Conservation (phyloP, 2,113 vertebrate genomes). For the Echinops telfairi region DNA sequence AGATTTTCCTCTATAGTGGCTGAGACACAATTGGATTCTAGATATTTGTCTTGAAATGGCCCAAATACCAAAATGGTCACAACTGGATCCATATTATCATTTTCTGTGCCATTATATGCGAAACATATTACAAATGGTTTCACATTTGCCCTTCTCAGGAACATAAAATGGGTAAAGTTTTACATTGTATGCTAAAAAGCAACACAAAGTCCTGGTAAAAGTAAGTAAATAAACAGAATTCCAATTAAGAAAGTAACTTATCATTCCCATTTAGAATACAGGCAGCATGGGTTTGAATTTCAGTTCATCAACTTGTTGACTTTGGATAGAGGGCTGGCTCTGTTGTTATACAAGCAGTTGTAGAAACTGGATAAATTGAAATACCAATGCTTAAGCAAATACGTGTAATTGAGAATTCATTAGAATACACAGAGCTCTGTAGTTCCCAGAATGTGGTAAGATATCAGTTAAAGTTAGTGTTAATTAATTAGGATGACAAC, state of each 20-base stretch:
- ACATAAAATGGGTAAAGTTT: neutral
- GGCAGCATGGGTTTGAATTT: neutral
- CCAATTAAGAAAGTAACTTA: neutral
- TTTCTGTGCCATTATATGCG: neutral
- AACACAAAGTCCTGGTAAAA: neutral
- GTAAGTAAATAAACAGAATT: neutral
- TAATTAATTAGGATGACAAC: neutral
- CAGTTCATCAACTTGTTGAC: neutral
- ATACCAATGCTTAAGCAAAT: neutral
- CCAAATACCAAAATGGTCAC: neutral
- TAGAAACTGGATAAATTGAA: neutral
- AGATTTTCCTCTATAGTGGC: slow-evolving; percentile 25
- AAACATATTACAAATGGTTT: slow-evolving; percentile 18
- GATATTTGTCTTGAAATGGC: neutral
- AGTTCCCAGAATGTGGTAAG: neutral
- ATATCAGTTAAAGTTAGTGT: slow-evolving; percentile 8
- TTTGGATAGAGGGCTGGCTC: neutral
- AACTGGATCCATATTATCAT: neutral
- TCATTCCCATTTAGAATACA: neutral
- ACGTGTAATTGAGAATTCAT: neutral
- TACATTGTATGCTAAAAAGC: neutral
- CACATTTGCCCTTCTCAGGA: neutral
- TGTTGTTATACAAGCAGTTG: neutral
- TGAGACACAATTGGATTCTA: neutral
- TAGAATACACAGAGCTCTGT: neutral